Evolutionary conservation across 53 echinoderm and acorn worm species (phyloP), one percentile per base, ranked within the genome.

Genomic region (Antedon mediterranea): DNA sequence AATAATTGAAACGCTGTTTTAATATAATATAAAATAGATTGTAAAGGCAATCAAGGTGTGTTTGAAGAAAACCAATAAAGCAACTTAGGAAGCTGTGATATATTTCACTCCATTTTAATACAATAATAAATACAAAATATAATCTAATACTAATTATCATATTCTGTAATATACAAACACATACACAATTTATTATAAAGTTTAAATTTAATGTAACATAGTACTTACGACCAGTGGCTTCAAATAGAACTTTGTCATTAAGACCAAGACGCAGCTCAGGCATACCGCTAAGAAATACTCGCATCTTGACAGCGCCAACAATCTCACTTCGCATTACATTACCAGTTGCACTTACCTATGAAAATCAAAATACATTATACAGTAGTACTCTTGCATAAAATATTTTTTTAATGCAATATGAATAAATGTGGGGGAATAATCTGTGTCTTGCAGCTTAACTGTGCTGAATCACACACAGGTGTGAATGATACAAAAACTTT

Each of bases 231-330:
- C 98, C 98, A n/a, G 98, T 97, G 75, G 90, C 92, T 84, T 97
- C 98, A 90, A 97, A 97, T 15, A 97, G 92, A 73, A 97, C 89
- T 92, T 97, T 97, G 79, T 97, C 98, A 71, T 97, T 97, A 70
- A 97, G 89, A 27, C 98, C 98, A 8, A 97, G 92, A 31, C 98
- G 73, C 3, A 97, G 87, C 82, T 97, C 98, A 34, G 98, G 98
- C 98, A 97, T 97, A 23, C 98, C 98, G 73, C 92, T 92, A 30
- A 97, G 87, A 71, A 97, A 97, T 33, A 97, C 98, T n/a, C 98
- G 88, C 98, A 97, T 97, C 84, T 97, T 97, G 71, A 97, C 87
- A 0, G 92, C 82, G 0, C 98, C 98, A 0, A 97, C 88, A 33
- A 97, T 97, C 78, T 97, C 98, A 90, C 98, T 97, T 11, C 98